phyloP scores from a whole-genome alignment of 2,888 invertebrate genomes.

The Plebejus argus region DNA sequence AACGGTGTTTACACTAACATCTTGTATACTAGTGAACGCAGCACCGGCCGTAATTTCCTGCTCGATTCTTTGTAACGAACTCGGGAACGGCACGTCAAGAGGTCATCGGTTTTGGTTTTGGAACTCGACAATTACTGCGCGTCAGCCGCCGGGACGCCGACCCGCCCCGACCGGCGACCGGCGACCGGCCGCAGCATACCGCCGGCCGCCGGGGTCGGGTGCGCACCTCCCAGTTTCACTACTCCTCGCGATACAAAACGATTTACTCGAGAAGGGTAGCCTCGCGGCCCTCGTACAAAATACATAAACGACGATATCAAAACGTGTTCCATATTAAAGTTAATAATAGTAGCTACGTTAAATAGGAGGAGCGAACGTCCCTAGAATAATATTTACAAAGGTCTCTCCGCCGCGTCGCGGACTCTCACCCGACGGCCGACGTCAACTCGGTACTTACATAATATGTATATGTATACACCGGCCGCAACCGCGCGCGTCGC shows the following conservation, averaged over 20 bases:
- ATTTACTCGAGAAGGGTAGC: neutral
- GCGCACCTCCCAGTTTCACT: neutral
- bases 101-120: too few relatives aligned
- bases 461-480: constrained; percentile 24
- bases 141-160: too few relatives aligned
- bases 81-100: too few relatives aligned
- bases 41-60: too few relatives aligned
- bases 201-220: neutral
- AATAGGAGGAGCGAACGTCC: constrained; percentile 50
- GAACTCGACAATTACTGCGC: too few relatives aligned
- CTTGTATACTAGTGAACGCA: too few relatives aligned
- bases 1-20: too few relatives aligned
- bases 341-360: constrained; percentile 46
- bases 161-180: too few relatives aligned
- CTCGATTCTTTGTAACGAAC: too few relatives aligned
- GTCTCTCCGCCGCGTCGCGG: neutral
- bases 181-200: too few relatives aligned
- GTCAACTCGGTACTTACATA: neutral
- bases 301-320: constrained; percentile 47
- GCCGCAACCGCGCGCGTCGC: constrained; percentile 28
- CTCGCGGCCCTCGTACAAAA: constrained; percentile 38
- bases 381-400: constrained; percentile 29
- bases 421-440: neutral
- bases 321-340: constrained; percentile 47
- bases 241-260: neutral